Base-by-base conservation (phyloP, 1,140 invertebrate genomes). In the Grapholita molesta region DNA sequence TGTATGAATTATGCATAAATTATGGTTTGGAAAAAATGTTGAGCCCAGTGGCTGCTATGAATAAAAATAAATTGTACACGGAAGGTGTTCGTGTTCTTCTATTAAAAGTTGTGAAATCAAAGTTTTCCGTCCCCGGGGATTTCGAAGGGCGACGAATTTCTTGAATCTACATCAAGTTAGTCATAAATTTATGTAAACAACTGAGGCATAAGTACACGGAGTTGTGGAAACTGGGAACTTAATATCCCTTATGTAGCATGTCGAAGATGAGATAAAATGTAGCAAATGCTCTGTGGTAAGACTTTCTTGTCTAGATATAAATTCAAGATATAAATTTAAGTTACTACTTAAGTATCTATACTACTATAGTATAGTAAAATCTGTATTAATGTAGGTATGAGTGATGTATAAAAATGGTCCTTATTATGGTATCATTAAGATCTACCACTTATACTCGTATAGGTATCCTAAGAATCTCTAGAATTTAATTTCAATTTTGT, bases 1-100 rank as follows among this genome's bases (percentile, higher is more conserved):
- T 74, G 24, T 68, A 76, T 74, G 70, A 74, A 76, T 76, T 74
- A 76, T 76, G 70, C 71, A 76, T 61, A 61, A 61, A 61, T 61
- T 61, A 61, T n/a, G 33, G 28, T 65, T 61, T 15, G 55, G 55
- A 61, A 61, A n/a, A 57, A 61, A 61, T 28, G 55, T 61, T 25
- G 55, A 61, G 24, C 24, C 55, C 55, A 61, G 24, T 28, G 11
- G 55, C 55, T 61, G 24, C 15, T 61, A 61, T 61, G 55, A 61
- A 61, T 61, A 61, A 61, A 61, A 61, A 61, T 61, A 61, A 30
- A 61, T 61, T 28, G 55, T 61, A 28, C 24, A 61, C 24, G 55
- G 55, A 28, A 61, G 53, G 24, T 55, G 24, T 28, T 28, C 24
- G 55, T 61, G 55, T 61, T 32, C 24, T 32, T 61, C 55, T 61